These are phyloP conservation scores for Ataeniobius toweri DNA, from an alignment of 2,797 vertebrate genomes.

Conservation along the genomic window DNA sequence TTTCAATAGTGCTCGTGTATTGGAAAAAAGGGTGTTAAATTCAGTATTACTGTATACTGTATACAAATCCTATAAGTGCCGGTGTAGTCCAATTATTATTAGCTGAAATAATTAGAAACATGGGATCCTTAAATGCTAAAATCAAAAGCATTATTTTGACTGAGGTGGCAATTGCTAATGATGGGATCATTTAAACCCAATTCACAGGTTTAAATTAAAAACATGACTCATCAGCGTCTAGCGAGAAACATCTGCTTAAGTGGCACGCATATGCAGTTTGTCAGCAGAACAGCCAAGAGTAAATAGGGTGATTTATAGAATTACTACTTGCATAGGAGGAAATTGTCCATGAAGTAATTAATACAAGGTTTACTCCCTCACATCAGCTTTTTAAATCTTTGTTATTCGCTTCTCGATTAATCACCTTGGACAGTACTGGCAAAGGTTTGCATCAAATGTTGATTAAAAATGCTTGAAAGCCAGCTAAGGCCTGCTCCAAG, in stretches of 20 bases:
- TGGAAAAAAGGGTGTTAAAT: too few species aligned
- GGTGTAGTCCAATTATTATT: neutral
- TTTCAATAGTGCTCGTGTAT: too few species aligned
- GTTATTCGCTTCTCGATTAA: slow-evolving; percentile 24
- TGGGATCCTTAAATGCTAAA: neutral
- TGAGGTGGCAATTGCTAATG: neutral
- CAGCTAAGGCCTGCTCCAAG: slow-evolving; percentile 23
- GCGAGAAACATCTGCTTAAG: neutral
- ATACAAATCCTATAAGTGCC: too few species aligned
- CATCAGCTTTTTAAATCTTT: slow-evolving; percentile 28
- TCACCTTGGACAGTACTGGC: slow-evolving; percentile 17
- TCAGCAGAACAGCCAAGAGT: neutral
- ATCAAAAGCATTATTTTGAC: neutral
- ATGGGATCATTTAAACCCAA: neutral
- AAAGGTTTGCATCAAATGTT: slow-evolving; percentile 24
- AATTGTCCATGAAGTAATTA: slow-evolving; percentile 9
- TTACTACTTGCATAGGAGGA: neutral
- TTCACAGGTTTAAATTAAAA: neutral
- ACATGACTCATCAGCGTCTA: neutral
- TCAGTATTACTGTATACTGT: too few species aligned
- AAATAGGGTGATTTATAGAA: slow-evolving; percentile 1
- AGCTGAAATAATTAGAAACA: neutral
- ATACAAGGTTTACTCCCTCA: slow-evolving; percentile 6
- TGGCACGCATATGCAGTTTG: neutral
- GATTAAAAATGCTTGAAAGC: slow-evolving; percentile 44